Conservation (phyloP, 2,797 vertebrate species). For the Phalloptychus januarius region DNA sequence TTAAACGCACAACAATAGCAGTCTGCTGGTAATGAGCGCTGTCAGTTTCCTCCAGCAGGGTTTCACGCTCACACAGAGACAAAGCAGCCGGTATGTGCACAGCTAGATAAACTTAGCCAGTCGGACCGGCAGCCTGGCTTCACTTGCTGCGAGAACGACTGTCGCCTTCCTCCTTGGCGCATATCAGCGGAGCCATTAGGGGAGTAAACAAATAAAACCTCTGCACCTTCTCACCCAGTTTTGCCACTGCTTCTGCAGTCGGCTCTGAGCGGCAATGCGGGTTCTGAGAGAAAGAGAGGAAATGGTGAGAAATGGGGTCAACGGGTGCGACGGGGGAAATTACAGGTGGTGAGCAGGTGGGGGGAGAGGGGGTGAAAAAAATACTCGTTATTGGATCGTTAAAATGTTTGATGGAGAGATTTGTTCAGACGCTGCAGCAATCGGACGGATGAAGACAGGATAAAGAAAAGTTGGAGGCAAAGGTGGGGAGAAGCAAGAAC, state of each 20-base stretch:
- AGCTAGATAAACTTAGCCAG: constrained; percentile 51
- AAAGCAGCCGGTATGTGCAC: background rate
- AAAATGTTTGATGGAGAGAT: background rate
- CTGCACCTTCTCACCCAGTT: constrained; percentile 13
- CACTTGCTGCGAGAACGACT: constrained; percentile 69
- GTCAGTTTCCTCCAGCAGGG: constrained; percentile 54
- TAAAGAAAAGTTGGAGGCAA: constrained; percentile 10
- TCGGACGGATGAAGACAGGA: constrained; percentile 4
- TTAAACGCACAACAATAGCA: constrained; percentile 53
- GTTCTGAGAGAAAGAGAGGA: constrained; percentile 14
- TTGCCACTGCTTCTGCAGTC: constrained; percentile 25
- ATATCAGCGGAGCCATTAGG: constrained; percentile 64
- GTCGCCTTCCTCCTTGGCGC: constrained; percentile 73
- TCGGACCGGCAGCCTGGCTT: constrained; percentile 60
- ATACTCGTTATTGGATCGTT: background rate
- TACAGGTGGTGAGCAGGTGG: constrained; percentile 11
- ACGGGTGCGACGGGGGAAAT: constrained; percentile 1
- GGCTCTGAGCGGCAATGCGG: background rate
- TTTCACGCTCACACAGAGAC: constrained; percentile 2
- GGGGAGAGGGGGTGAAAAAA: background rate
- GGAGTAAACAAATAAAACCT: constrained; percentile 59
- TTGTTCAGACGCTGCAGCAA: background rate
- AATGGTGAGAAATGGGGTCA: constrained; percentile 26
- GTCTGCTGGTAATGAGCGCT: constrained; percentile 56
- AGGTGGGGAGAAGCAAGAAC: constrained; percentile 24